A percentile compares a stretch with the other conserved stretches of the same genome.
These are phyloP conservation scores for Chrysolina americana DNA, from an alignment of 2,888 invertebrate genomes.

Conservation along the genomic window DNA sequence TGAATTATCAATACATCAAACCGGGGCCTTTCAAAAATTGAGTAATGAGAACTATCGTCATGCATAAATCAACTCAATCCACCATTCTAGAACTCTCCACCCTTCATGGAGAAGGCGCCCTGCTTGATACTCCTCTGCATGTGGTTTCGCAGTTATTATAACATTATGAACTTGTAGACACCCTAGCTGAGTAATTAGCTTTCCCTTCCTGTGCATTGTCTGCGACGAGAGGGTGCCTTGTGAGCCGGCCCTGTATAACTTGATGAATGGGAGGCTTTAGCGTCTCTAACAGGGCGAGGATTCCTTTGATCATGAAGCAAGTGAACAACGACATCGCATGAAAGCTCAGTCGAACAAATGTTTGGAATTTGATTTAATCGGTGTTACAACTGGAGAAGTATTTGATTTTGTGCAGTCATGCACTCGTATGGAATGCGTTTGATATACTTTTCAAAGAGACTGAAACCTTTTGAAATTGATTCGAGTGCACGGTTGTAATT, in stretches of 20 bases:
- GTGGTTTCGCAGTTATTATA: conserved; percentile 1
- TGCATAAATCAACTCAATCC: no score
- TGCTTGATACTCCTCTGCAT: not conserved
- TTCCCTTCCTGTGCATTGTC: conserved; percentile 10
- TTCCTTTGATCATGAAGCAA: conserved; percentile 5
- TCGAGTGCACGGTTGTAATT: not conserved
- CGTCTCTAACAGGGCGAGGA: not conserved
- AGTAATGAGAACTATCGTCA: no score
- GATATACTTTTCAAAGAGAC: conserved; percentile 3
- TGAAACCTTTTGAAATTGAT: not conserved
- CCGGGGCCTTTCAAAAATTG: no score
- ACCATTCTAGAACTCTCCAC: no score
- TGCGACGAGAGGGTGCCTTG: not conserved
- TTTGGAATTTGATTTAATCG: conserved; percentile 21
- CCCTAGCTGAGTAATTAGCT: conserved; percentile 5
- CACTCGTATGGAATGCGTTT: conserved; percentile 2
- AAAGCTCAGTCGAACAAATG: conserved; percentile 19
- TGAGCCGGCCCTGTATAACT: conserved; percentile 3
- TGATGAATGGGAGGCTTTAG: conserved; percentile 13
- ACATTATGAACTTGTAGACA: conserved; percentile 14
- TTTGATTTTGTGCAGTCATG: conserved; percentile 10
- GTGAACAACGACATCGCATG: conserved; percentile 8
- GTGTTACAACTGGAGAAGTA: not conserved
- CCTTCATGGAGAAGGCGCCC: not conserved
- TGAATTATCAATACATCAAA: no score